phyloP scores from a whole-genome alignment of 2,888 invertebrate genomes.

The Bursaphelenchus okinawaensis region DNA sequence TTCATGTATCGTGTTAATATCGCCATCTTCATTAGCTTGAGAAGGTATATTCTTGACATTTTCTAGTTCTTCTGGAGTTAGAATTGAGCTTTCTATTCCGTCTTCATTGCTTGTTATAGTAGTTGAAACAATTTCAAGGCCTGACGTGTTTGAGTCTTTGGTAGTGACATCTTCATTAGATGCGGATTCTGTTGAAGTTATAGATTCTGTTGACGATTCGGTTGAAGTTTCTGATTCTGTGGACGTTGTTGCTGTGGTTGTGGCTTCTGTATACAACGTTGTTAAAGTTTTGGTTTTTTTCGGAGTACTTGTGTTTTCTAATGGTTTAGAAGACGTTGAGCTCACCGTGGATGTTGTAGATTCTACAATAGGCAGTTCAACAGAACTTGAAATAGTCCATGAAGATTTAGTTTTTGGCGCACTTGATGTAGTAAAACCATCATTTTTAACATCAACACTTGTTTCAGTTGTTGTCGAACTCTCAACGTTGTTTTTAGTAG shows the following conservation, averaged over 20 bases:
- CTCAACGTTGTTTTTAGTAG: too few relatives aligned
- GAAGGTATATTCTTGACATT: background rate
- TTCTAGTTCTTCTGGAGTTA: background rate
- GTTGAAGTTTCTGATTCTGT: background rate
- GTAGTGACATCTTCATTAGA: too few relatives aligned
- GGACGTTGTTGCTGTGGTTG: background rate
- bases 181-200: background rate
- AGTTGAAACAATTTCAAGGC: background rate
- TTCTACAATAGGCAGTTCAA: too few relatives aligned
- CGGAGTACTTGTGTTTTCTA: background rate
- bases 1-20: background rate
- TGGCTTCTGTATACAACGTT: background rate
- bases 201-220: background rate
- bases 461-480: too few relatives aligned
- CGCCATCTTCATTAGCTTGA: background rate
- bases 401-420: too few relatives aligned
- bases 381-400: too few relatives aligned
- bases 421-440: too few relatives aligned
- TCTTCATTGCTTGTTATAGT: background rate
- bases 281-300: background rate
- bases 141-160: background rate
- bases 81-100: background rate
- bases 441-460: too few relatives aligned
- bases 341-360: background rate
- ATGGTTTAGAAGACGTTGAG: background rate